phyloP scores from a whole-genome alignment of 2,113 vertebrate species.

The Oceanites oceanicus region DNA sequence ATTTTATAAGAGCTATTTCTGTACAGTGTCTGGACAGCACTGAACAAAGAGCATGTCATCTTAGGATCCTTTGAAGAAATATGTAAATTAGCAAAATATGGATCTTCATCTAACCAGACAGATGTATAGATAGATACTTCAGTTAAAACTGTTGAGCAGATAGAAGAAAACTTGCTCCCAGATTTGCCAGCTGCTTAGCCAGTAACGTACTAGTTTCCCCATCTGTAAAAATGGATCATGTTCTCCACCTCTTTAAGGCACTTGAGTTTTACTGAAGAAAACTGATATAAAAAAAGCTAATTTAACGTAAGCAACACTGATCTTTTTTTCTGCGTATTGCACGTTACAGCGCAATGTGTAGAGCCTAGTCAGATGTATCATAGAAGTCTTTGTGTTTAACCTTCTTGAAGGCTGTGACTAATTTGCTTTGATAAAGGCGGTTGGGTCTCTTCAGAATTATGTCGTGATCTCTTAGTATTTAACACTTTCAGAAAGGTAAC shows the following conservation, averaged over 20 bases:
- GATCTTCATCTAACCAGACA: not conserved
- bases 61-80: not conserved
- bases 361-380: not conserved
- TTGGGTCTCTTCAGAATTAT: not conserved
- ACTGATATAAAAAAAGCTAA: not conserved
- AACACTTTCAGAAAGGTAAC: not conserved
- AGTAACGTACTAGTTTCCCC: not conserved
- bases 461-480: not conserved
- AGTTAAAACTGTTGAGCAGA: not conserved
- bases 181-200: not conserved
- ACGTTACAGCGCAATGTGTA: not conserved
- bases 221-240: accelerated
- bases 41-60: not conserved
- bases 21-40: not conserved
- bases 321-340: not conserved
- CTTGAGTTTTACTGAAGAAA: not conserved
- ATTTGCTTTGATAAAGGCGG: not conserved
- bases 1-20: not conserved
- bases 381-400: not conserved
- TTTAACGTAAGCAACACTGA: not conserved
- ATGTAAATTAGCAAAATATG: not conserved
- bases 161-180: not conserved
- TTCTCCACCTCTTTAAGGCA: not conserved
- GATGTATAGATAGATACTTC: not conserved
- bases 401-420: not conserved